Conservation (phyloP, 2,113 vertebrate species). For the Chaetorhynchus papuensis region DNA sequence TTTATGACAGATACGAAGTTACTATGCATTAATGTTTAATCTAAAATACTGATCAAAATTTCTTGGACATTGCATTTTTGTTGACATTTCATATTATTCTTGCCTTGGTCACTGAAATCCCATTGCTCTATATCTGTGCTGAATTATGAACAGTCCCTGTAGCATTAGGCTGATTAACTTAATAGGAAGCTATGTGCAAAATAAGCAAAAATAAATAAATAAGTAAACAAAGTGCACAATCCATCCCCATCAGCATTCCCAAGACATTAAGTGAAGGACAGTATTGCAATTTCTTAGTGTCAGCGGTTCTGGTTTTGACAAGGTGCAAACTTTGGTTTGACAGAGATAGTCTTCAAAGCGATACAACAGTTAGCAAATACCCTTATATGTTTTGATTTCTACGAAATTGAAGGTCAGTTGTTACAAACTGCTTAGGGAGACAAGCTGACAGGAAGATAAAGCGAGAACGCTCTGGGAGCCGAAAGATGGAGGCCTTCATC, state of each 20-base stretch:
- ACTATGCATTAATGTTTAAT: not conserved
- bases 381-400: slow-evolving; percentile 39
- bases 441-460: slow-evolving; percentile 21
- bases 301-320: slow-evolving; percentile 17
- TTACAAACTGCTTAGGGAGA: slow-evolving; percentile 3
- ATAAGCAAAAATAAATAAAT: slow-evolving; percentile 49
- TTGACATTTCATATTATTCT: not conserved
- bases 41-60: not conserved
- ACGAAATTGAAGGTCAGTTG: not conserved
- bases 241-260: slow-evolving; percentile 23
- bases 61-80: not conserved
- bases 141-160: not conserved
- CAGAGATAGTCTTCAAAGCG: slow-evolving; percentile 1
- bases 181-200: slow-evolving; percentile 44
- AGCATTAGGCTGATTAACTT: slow-evolving; percentile 36
- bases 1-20: not conserved
- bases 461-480: not conserved
- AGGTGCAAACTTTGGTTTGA: slow-evolving; percentile 38
- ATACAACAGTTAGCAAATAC: slow-evolving; percentile 17
- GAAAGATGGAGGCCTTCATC: not conserved
- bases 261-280: slow-evolving; percentile 33
- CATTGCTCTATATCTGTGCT: not conserved
- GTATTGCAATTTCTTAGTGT: slow-evolving; percentile 3
- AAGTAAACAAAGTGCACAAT: slow-evolving; percentile 10
- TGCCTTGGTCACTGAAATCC: not conserved